Conservation (phyloP, 2,888 invertebrate genomes). For the Acronicta aceris region DNA sequence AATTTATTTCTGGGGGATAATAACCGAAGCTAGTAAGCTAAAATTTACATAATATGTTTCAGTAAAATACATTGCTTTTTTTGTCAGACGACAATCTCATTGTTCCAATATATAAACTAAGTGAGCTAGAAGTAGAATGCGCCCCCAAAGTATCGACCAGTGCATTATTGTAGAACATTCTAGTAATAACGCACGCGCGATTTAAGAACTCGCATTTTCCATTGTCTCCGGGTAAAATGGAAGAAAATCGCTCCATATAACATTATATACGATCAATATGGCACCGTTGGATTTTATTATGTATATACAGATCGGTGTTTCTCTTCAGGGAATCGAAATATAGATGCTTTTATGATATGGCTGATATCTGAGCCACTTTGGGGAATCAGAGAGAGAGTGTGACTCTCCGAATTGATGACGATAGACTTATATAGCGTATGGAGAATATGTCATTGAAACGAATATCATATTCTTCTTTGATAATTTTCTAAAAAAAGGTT, state of each 20-base stretch:
- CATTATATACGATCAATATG: constrained; percentile 40
- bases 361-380: constrained; percentile 49
- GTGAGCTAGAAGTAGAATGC: background rate
- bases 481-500: background rate
- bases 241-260: constrained; percentile 31
- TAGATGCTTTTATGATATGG: constrained; percentile 45
- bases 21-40: too few relatives aligned
- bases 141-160: background rate
- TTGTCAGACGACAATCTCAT: too few relatives aligned
- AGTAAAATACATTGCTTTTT: too few relatives aligned
- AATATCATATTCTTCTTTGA: background rate
- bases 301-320: constrained; percentile 35
- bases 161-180: background rate
- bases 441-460: constrained; percentile 6
- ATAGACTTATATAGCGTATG: constrained; percentile 10
- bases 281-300: constrained; percentile 47
- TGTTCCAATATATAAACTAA: background rate
- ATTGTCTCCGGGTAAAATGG: constrained; percentile 14
- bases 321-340: constrained; percentile 42
- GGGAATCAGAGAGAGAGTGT: constrained; percentile 42
- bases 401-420: constrained; percentile 28
- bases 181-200: constrained; percentile 15
- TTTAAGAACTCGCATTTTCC: constrained; percentile 19
- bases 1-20: too few relatives aligned
- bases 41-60: too few relatives aligned